phyloP scores from a whole-genome alignment of 2,113 vertebrate genomes.

The Tetrao urogallus region DNA sequence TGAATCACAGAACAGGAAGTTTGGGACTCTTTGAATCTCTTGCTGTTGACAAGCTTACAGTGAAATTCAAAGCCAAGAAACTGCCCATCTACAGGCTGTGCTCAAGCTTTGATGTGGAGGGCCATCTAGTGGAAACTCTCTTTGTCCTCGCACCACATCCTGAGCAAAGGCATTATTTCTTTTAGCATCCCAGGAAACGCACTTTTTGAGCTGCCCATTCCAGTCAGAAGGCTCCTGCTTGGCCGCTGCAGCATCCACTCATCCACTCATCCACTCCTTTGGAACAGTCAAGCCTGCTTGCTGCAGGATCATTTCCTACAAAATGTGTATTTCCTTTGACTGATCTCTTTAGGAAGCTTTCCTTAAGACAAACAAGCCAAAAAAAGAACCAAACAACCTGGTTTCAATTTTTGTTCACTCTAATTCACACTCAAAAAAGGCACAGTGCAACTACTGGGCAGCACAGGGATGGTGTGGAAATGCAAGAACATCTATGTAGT shows the following conservation, averaged over 20 bases:
- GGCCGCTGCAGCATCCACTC: background rate
- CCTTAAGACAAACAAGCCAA: background rate
- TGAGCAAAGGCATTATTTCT: background rate
- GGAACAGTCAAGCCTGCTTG: background rate
- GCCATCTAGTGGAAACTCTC: constrained; percentile 58
- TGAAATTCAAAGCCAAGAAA: background rate
- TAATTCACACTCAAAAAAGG: background rate
- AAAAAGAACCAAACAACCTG: background rate
- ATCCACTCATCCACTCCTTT: background rate
- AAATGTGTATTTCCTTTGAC: background rate
- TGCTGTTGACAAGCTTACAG: background rate
- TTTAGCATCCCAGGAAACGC: background rate
- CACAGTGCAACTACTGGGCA: background rate
- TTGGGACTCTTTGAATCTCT: background rate
- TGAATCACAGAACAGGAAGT: background rate
- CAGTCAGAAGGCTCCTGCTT: background rate
- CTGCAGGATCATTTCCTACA: background rate
- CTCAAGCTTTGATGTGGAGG: constrained; percentile 13
- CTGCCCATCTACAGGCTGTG: rapidly evolving
- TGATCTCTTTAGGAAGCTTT: background rate
- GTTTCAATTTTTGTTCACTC: background rate
- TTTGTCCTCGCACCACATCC: background rate
- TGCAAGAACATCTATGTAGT: too few relatives aligned
- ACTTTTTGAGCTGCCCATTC: background rate
- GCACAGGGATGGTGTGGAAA: background rate